Base-by-base conservation (phyloP, 2,797 vertebrate genomes). In the Cyprinella venusta region DNA sequence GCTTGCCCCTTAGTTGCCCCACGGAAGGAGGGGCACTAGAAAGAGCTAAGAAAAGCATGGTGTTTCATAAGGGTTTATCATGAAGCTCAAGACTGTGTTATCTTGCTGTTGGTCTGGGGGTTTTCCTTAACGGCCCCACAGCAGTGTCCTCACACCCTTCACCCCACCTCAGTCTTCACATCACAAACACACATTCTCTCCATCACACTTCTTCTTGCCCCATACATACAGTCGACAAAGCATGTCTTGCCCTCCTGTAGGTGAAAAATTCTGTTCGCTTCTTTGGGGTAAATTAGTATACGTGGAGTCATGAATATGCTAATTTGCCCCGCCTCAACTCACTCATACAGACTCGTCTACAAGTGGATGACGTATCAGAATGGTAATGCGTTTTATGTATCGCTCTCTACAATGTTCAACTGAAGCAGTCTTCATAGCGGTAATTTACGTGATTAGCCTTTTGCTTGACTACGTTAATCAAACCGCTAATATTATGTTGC, bases 41-140 rank as follows among this genome's bases (percentile, higher is more conserved):
- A 9, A 12, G 36, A 12, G 36, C n/a, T 69, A 45, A 76, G 45
- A 70, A 69, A 67, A 82, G 30, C 65, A 30, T 8, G 18, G 10
- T 24, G 64, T 59, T 42, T 61, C 24, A 10, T 19, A 61, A 76
- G 36, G 8, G 16, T 72, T 80, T 84, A 80, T 84, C 82, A 76
- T 48, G 75, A 72, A 50, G 64, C 21, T 61, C 80, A 76, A 79
- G 65, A 80, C 68, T 45, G 50, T 76, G 56, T 82, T 83, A 85
- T 87, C 80, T 69, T 76, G 54, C 48, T 65, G 10, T n/a, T 56
- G 12, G 40, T 63, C 71, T 74, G 38, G 63, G 26, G 67, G 54
- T 42, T 67, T 65, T 69, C 26, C 68, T 74, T 80, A 86, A 76
- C 42, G 18, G 42, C 16, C 18, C 76, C 24, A 56, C 48, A 65